Base-by-base conservation (phyloP, 2,888 invertebrate species). In the Diplazon laetatorius region DNA sequence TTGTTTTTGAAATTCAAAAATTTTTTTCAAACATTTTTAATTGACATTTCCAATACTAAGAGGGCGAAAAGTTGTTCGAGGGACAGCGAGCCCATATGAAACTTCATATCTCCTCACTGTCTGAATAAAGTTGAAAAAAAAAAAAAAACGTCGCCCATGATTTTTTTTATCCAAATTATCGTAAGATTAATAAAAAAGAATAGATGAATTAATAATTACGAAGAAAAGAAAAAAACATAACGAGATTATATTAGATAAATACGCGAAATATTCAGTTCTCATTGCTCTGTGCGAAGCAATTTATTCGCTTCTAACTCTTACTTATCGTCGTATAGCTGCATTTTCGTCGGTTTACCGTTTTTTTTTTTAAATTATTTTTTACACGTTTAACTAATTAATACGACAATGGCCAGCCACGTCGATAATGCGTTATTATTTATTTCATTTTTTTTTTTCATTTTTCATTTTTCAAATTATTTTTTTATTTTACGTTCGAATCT, bases 1-100 rank as follows among this genome's bases (percentile, higher is more conserved):
- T 50, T 44, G 44, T 69, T 37, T 42, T 39, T 52, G n/a, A n/a
- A n/a, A n/a, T n/a, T n/a, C n/a, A n/a, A n/a, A n/a, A n/a, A n/a
- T n/a, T n/a, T n/a, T n/a, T n/a, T n/a, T n/a, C n/a, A n/a, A n/a
- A n/a, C n/a, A n/a, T 42, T 68, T 57, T 48, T 65, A 87, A 87
- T 87, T 87, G 87, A 87, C 86, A 83, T 86, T 85, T 87, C 84
- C 84, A 86, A 86, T 87, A 87, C 84, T 84, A 71, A 66, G 83
- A 82, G 83, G 82, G 80, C 82, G 76, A 57, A 69, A 81, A 76
- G 30, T 57, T 30, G 1, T 14, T 35, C 55, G 39, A 60, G 12
- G 62, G 62, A 62, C 55, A 35, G 25, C 44, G 12, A 14, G 12
- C 18, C 22, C 57, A 4, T n/a, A 37, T 16, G 9, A 52, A 55